Evolutionary conservation across 2,113 vertebrate genomes (phyloP), one percentile per base, ranked within the genome.

Genomic region (Phocoena sinus): DNA sequence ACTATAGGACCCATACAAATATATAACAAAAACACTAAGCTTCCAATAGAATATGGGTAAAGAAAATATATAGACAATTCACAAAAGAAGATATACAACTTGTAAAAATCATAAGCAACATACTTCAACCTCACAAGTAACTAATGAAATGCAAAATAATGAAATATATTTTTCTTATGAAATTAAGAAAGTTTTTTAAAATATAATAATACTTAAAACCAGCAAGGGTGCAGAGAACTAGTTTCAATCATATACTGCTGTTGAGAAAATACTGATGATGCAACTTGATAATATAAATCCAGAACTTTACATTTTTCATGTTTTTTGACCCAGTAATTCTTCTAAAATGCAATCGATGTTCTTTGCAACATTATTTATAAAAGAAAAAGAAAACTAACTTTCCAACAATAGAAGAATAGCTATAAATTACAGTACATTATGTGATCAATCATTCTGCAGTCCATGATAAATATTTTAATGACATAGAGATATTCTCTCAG

Each of bases 51-150:
- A 88, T 91, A 67, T 62, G 38, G 63, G 18, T 62, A 65, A 91
- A 77, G 6, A 76, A 81, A 20, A 60, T 26, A 84, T 87, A 68
- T 36, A 86, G 31, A 60, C 41, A 90, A 60, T 47, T 89, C 20
- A 89, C n/a, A 80, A 81, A 89, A 91, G 9, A 77, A 77, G 3
- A 91, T n/a, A 70, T 25, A 36, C 14, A 85, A 70, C 50, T 89
- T 82, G 21, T 58, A 58, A 82, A 83, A 60, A 53, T 36, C 3
- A 77, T 38, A 80, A 74, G 44, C 28, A 65, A 92, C 11, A 36
- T 82, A 80, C 33, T 86, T 96, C 53, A 85, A 77, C 33, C 18
- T 65, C 67, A 76, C 89, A 97, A 56, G 8, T 80, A 94, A 88
- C 84, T 91, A 83, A 81, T 94, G 71, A 94, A 81, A 58, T 77